Evolutionary conservation across 2,797 vertebrate genomes (phyloP), one percentile per base, ranked within the genome.

Genomic region (Labeo calbasu): DNA sequence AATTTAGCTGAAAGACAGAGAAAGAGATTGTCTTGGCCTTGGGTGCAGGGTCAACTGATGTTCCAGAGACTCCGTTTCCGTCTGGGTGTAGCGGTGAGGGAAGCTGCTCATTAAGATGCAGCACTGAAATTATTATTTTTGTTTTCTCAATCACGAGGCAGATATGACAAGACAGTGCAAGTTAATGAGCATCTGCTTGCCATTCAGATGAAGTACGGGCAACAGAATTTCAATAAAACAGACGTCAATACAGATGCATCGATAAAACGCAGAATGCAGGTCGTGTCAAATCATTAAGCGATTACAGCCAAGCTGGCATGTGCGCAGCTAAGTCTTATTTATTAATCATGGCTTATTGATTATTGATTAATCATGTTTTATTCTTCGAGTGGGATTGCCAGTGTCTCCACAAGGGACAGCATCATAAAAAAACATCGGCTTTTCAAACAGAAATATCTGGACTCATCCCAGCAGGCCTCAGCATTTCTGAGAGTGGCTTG

Each of bases 11-110:
- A 91, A 90, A 90, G 91, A 90, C 89, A 85, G 84, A 73, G 86
- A 86, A 90, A 88, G 87, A 88, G 78, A 89, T 78, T 66, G 75
- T 23, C 82, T 84, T 85, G 81, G 88, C 88, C 76, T 87, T 71
- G 88, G 89, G 85, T 65, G 86, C 88, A 89, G 90, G 92, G 91
- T 93, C 90, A 93, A 89, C 89, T 32, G 77, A 88, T 84, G 87
- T 82, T 88, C 81, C 76, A 89, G 57, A 71, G 69, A 19, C 32
- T 71, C 84, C n/a, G 68, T 87, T 82, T 84, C 82, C 77, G 36
- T 83, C 82, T 65, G 59, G 53, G 63, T 80, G 59, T 68, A 85
- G 65, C 73, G 65, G 71, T 14, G 69, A 36, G 50, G 71, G 78
- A 88, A 59, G 75, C 10, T 7, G 19, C 85, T 81, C 77, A 81